Conservation (phyloP, 1,140 invertebrate species). For the Arion vulgaris region DNA sequence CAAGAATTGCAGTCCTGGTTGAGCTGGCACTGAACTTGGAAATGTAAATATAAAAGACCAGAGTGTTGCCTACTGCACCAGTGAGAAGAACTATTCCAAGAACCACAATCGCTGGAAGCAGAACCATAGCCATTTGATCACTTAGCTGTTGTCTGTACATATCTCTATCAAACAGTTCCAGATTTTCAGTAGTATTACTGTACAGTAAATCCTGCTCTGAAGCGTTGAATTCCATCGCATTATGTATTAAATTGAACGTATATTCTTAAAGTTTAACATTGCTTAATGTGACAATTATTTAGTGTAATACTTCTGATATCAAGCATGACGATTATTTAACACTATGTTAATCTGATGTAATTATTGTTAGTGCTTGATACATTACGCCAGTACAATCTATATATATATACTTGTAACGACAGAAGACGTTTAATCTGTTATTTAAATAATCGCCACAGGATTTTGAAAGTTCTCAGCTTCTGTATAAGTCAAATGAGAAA, state of each 20-base stretch:
- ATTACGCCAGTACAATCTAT: too few relatives aligned
- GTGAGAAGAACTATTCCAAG: constrained; percentile 46
- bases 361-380: too few relatives aligned
- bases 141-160: constrained; percentile 15
- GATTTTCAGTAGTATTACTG: not conserved
- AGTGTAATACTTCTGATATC: too few relatives aligned
- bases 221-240: not conserved
- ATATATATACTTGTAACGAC: too few relatives aligned
- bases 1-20: constrained; percentile 48
- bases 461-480: too few relatives aligned
- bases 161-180: not conserved
- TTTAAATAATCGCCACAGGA: too few relatives aligned
- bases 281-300: too few relatives aligned
- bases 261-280: too few relatives aligned
- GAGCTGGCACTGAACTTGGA: constrained; percentile 50
- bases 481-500: too few relatives aligned
- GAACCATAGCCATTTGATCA: constrained; percentile 27
- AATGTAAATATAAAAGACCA: constrained; percentile 51
- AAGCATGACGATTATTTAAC: too few relatives aligned
- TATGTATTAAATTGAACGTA: not conserved
- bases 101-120: constrained; percentile 49
- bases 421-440: too few relatives aligned
- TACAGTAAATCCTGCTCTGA: not conserved
- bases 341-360: too few relatives aligned
- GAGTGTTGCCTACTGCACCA: constrained; percentile 51